Percentiles rank a stretch among this genome's conserved stretches.
Evolutionary conservation across 2,113 vertebrate species (phyloP).

Genomic region (Pimephales promelas): DNA sequence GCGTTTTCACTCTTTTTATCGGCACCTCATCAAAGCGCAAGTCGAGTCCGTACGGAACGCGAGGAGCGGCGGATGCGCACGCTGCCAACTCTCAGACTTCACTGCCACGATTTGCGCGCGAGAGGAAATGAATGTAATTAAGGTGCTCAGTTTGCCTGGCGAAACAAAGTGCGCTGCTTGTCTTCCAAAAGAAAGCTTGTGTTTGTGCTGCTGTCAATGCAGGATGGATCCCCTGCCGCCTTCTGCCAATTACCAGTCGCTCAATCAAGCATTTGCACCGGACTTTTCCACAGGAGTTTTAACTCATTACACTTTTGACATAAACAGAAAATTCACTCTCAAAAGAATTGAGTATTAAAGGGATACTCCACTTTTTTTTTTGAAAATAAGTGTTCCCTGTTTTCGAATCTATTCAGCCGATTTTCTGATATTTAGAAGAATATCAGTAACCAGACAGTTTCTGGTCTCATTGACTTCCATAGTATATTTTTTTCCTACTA

Average conservation of each 20-base stretch:
- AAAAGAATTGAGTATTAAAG: no score
- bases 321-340: background rate
- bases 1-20: conserved; percentile 40
- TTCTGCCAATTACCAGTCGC: conserved; percentile 57
- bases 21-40: conserved; percentile 37
- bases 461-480: no score
- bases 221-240: conserved; percentile 55
- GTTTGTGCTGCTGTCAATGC: conserved; percentile 53
- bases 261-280: conserved; percentile 30
- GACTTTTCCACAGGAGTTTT: conserved; percentile 30
- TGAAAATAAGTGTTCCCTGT: no score
- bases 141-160: conserved; percentile 51
- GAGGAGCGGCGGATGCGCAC: background rate
- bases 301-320: background rate
- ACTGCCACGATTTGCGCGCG: conserved; percentile 44
- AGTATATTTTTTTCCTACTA: no score
- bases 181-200: conserved; percentile 55
- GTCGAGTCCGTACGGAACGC: background rate
- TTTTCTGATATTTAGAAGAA: no score
- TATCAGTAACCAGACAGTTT: no score
- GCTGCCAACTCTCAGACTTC: conserved; percentile 41
- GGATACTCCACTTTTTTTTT: no score
- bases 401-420: no score
- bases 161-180: conserved; percentile 50
- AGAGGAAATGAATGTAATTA: conserved; percentile 60